These are phyloP conservation scores for Ispidina lecontei DNA, from an alignment of 2,797 vertebrate species.

Conservation along the genomic window DNA sequence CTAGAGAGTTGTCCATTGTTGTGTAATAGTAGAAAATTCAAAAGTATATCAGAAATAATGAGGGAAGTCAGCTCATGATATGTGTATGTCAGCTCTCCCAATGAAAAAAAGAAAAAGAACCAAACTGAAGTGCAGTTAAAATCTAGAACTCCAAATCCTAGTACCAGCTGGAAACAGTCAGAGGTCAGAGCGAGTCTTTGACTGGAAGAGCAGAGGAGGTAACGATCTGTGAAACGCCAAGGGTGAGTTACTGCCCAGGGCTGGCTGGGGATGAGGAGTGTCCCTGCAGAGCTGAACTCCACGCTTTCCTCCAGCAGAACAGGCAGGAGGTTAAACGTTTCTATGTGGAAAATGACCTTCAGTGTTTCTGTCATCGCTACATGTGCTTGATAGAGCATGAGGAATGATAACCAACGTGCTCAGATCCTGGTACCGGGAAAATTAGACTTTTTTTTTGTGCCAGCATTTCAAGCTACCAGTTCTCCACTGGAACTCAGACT, in stretches of 20 bases:
- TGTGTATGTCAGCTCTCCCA: neutral
- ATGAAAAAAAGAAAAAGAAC: neutral
- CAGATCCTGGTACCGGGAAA: neutral
- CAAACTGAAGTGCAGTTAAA: neutral
- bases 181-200: neutral
- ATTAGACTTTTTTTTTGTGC: accelerated
- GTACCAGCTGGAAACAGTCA: neutral
- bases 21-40: neutral
- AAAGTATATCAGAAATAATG: neutral
- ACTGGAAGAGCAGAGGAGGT: neutral
- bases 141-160: neutral
- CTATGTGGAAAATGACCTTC: accelerated
- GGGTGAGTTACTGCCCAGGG: neutral
- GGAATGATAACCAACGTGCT: accelerated
- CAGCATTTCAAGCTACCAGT: accelerated
- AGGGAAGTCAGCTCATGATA: neutral
- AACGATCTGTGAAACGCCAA: neutral
- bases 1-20: neutral
- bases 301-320: neutral
- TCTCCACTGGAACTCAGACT: neutral
- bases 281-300: neutral
- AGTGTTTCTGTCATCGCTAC: accelerated
- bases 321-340: neutral
- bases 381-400: neutral
- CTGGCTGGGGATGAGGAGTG: accelerated